Evolutionary conservation across 2,888 invertebrate genomes (phyloP).

Genomic region (Orthosia gothica): DNA sequence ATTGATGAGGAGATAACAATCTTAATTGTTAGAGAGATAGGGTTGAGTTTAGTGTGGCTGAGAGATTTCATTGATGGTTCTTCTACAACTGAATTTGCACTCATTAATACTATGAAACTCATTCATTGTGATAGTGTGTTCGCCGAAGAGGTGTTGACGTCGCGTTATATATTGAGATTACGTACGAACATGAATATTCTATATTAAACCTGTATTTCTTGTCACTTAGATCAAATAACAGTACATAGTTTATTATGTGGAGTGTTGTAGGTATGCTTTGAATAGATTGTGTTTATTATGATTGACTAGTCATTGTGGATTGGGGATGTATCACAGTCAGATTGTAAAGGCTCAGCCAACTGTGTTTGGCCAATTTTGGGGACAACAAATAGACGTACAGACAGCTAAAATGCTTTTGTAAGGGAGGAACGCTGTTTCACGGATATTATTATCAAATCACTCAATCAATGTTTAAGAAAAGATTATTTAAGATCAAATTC

Average conservation of each 20-base stretch:
- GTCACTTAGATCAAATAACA: constrained; percentile 55
- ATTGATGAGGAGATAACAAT: constrained; percentile 64
- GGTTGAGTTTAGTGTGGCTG: constrained; percentile 68
- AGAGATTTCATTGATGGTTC: constrained; percentile 68
- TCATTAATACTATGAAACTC: constrained; percentile 70
- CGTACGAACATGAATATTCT: constrained; percentile 59
- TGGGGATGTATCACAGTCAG: constrained; percentile 31
- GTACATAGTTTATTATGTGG: constrained; percentile 38
- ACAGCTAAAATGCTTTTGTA: constrained; percentile 1
- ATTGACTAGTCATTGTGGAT: constrained; percentile 53
- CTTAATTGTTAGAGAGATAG: constrained; percentile 64
- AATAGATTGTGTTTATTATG: constrained; percentile 44
- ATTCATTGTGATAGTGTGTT: constrained; percentile 69
- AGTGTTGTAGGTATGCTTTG: constrained; percentile 37
- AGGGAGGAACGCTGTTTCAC: not conserved
- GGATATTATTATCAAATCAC: not conserved
- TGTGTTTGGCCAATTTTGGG: constrained; percentile 47
- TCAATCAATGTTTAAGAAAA: not conserved
- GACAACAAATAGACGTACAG: constrained; percentile 39
- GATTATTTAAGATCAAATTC: not conserved
- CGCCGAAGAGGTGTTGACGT: constrained; percentile 62
- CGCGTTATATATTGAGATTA: constrained; percentile 57
- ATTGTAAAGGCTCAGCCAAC: constrained; percentile 26
- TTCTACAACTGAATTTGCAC: constrained; percentile 68
- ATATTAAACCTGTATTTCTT: constrained; percentile 44